These are phyloP conservation scores for Sebastes baramenuke DNA, from an alignment of 2,797 vertebrate genomes.

Conservation along the genomic window DNA sequence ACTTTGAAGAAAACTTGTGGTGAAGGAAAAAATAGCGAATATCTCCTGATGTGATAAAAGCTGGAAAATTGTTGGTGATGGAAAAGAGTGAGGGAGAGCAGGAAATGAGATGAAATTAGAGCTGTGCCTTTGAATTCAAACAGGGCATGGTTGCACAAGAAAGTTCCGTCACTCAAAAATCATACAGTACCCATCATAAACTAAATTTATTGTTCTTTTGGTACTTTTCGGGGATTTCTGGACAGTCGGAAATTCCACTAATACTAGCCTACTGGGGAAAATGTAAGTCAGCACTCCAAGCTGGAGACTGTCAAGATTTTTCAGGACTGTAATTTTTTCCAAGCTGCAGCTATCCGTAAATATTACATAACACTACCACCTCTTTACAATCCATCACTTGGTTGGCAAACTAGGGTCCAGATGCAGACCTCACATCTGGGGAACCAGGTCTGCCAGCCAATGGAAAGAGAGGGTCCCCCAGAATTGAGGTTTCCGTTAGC, in stretches of 20 bases:
- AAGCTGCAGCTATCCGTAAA: neutral
- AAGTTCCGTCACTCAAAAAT: neutral
- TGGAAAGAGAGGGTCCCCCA: neutral
- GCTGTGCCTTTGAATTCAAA: neutral
- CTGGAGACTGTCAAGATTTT: neutral
- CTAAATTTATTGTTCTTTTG: neutral
- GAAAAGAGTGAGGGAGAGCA: neutral
- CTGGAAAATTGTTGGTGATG: neutral
- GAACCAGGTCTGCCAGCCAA: neutral
- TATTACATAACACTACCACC: neutral
- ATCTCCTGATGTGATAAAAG: neutral
- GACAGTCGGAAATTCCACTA: constrained; percentile 7
- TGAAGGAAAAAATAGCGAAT: neutral
- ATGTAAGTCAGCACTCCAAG: neutral
- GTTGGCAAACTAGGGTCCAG: neutral
- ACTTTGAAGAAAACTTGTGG: neutral
- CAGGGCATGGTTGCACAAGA: neutral
- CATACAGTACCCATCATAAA: neutral
- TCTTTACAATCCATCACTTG: neutral
- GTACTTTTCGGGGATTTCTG: neutral
- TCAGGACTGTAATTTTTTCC: neutral
- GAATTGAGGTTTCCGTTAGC: neutral
- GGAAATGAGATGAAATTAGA: neutral
- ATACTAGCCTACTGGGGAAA: neutral
- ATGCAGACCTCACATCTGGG: neutral